Percentiles rank a stretch among this genome's conserved stretches.
Conservation (phyloP, 2,797 vertebrate species). For the Morelia viridis region DNA sequence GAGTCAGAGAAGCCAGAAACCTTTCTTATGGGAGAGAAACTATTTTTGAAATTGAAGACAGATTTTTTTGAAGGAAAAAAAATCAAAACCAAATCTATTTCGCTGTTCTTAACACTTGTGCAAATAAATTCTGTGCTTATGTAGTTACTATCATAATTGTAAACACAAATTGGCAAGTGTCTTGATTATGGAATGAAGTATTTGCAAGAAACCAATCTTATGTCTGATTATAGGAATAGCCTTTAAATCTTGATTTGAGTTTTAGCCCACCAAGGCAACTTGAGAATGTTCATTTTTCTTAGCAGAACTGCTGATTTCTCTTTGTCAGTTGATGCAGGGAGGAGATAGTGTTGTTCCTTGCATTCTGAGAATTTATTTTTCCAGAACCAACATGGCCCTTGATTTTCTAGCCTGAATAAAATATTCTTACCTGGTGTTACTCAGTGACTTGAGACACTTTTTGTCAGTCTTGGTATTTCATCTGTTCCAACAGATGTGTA, state of each 20-base stretch:
- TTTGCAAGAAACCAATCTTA: background rate
- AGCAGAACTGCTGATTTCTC: conserved; percentile 28
- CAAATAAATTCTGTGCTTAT: too few relatives aligned
- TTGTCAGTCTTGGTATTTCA: conserved; percentile 10
- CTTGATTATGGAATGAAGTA: background rate
- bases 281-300: conserved; percentile 37
- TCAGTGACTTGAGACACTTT: conserved; percentile 4
- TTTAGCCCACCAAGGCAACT: conserved; percentile 27
- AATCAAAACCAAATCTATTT: too few relatives aligned
- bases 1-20: too few relatives aligned
- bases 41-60: too few relatives aligned
- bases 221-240: conserved; percentile 16
- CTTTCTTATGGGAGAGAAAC: too few relatives aligned
- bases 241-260: background rate
- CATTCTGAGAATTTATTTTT: conserved; percentile 28
- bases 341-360: conserved; percentile 16
- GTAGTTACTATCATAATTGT: too few relatives aligned
- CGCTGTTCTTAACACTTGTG: too few relatives aligned
- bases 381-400: conserved; percentile 6
- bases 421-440: conserved; percentile 30
- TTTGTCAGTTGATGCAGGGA: conserved; percentile 40
- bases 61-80: too few relatives aligned
- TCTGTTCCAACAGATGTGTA: background rate
- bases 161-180: too few relatives aligned
- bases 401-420: conserved; percentile 5